Base-by-base conservation (phyloP, 2,888 invertebrate species). In the Bedellia somnulentella region DNA sequence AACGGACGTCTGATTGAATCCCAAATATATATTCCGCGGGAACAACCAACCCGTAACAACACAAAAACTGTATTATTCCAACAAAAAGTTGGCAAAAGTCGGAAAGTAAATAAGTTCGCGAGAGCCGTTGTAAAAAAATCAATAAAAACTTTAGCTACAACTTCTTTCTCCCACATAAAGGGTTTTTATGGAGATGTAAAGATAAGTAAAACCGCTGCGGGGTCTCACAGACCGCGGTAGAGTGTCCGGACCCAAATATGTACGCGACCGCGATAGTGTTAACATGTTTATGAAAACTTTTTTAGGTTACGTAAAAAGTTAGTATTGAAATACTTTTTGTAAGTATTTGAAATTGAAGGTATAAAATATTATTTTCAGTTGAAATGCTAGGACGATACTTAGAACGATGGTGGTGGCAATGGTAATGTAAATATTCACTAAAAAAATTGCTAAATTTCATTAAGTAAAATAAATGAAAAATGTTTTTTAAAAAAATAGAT, bases 111-210 rank as follows among this genome's bases (percentile, higher is more conserved):
- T 29, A 22, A 29, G 6, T 29, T 21, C 15, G 10, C 15, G 13
- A 12, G n/a, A 13, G 5, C 13, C 18, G 10, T 14, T 14, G 14
- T 15, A 22, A 27, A 27, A 28, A 28, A 13, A 13, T 13, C 21
- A 21, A 13, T 21, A 28, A 28, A 29, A 21, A 21, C 21, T 28
- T 28, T 3, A 2, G 13, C 2, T 14, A 22, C 21, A 29, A 22
- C 29, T 21, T n/a, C 21, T 29, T 27, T 27, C 3, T 14, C 17
- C n/a, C 27, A 12, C 16, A 10, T 15, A 27, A 27, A 16, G 27
- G 27, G 17, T 27, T 27, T 25, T 27, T 17, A 27, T 17, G 17
- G 11, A 29, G 21, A 29, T 21, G 21, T 29, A 29, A 29, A 29
- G 29, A 29, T 29, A 29, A 29, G 13, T 29, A n/a, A n/a, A n/a